These are phyloP conservation scores for Alviniconcha marisindica DNA, from an alignment of 1,140 invertebrate genomes.

Conservation along the genomic window DNA sequence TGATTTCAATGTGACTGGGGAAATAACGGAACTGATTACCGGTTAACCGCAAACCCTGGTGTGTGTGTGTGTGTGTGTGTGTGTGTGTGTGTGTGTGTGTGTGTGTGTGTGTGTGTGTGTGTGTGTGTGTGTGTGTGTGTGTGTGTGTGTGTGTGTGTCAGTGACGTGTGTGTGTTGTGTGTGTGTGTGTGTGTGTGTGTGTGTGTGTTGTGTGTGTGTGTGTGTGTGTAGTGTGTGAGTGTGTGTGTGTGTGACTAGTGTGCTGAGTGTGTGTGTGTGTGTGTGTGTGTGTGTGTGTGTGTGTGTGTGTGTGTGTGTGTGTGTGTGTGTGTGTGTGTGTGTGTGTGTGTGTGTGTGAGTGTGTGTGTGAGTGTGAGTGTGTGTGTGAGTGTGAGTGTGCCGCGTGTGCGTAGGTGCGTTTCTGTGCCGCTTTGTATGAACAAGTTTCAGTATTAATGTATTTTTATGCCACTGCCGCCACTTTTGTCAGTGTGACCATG, in stretches of 20 bases:
- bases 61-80: constrained; percentile 4
- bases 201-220: too few relatives aligned
- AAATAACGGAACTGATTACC: too few relatives aligned
- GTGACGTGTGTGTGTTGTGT: neutral
- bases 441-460: neutral
- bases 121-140: neutral
- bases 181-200: neutral
- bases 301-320: too few relatives aligned
- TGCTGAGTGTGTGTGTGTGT: constrained; percentile 1
- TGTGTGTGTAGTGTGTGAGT: too few relatives aligned
- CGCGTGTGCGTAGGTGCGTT: neutral
- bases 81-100: constrained; percentile 10
- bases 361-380: constrained; percentile 9
- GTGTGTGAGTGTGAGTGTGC: neutral
- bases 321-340: too few relatives aligned
- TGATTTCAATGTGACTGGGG: too few relatives aligned
- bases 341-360: neutral
- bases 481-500: neutral
- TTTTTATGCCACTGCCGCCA: too few relatives aligned
- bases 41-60: neutral
- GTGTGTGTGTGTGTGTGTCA: neutral
- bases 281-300: constrained; percentile 13
- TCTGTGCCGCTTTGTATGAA: neutral
- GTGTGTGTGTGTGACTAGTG: too few relatives aligned
- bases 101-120: constrained; percentile 4